Evolutionary conservation across 2,888 invertebrate species (phyloP).

Genomic region (Polydrusus pterygomalis): DNA sequence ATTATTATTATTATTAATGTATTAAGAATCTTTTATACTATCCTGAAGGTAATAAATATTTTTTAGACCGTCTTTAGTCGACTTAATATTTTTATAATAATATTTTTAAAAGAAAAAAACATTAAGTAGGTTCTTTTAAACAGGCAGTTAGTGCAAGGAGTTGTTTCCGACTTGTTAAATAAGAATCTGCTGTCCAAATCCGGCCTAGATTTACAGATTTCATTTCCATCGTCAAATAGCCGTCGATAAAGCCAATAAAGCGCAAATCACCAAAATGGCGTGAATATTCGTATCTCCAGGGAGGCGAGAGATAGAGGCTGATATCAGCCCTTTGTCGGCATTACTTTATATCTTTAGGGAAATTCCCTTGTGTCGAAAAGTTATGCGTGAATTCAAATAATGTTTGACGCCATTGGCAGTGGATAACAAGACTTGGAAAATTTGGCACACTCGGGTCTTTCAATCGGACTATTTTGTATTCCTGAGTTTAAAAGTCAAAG

Average conservation of each 20-base stretch:
- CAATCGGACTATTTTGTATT: slow-evolving; percentile 20
- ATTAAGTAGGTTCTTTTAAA: too few species aligned
- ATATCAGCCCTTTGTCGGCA: slow-evolving; percentile 42
- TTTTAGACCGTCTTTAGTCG: too few species aligned
- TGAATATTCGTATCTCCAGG: slow-evolving; percentile 45
- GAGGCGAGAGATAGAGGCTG: slow-evolving; percentile 39
- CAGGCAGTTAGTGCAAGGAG: too few species aligned
- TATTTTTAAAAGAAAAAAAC: too few species aligned
- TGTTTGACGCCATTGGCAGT: slow-evolving; percentile 38
- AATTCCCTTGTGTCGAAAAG: slow-evolving; percentile 39
- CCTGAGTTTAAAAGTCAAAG: slow-evolving; percentile 5
- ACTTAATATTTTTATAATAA: too few species aligned
- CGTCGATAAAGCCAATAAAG: slow-evolving; percentile 15
- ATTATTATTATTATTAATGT: too few species aligned
- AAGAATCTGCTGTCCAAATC: slow-evolving; percentile 14
- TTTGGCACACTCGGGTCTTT: slow-evolving; percentile 15
- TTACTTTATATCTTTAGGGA: slow-evolving; percentile 43
- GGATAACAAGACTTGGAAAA: slow-evolving; percentile 33
- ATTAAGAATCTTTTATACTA: too few species aligned
- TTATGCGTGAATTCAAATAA: slow-evolving; percentile 46
- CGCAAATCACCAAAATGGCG: slow-evolving; percentile 38
- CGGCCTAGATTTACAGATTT: slow-evolving; percentile 22
- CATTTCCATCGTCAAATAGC: slow-evolving; percentile 36
- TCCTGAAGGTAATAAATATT: too few species aligned
- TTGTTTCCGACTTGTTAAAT: background rate